phyloP scores from a whole-genome alignment of 2,888 invertebrate species.

The Synergus itoensis region DNA sequence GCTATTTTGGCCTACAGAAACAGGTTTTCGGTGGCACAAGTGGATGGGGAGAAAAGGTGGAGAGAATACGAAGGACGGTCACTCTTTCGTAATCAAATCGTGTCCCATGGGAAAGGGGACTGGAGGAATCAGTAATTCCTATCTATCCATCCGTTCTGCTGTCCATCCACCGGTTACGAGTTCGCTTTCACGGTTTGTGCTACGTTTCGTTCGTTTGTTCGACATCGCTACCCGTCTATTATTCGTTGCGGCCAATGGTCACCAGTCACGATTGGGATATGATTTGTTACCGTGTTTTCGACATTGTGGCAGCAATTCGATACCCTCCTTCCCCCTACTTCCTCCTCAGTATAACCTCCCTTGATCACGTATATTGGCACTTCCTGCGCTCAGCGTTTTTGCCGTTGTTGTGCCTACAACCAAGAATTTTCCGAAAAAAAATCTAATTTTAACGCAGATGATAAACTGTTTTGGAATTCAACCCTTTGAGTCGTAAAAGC shows the following conservation, averaged over 20 bases:
- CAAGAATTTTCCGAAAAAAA: neutral
- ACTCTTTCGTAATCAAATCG: constrained; percentile 73
- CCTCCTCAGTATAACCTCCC: neutral
- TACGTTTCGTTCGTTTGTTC: constrained; percentile 71
- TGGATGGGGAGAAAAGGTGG: constrained; percentile 24
- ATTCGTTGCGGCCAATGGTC: constrained; percentile 72
- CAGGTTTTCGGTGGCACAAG: constrained; percentile 10
- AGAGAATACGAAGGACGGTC: constrained; percentile 53
- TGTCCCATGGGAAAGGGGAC: constrained; percentile 56
- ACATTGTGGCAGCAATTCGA: constrained; percentile 61
- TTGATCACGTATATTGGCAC: constrained; percentile 15
- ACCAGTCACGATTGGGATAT: constrained; percentile 61
- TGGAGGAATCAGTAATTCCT: constrained; percentile 60
- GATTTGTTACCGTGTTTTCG: constrained; percentile 73
- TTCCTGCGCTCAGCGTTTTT: constrained; percentile 1
- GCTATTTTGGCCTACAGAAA: constrained; percentile 1
- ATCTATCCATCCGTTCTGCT: constrained; percentile 58
- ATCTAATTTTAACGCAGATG: neutral
- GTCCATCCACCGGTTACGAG: constrained; percentile 59
- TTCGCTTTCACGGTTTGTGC: constrained; percentile 69
- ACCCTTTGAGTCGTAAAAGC: neutral
- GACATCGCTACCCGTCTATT: constrained; percentile 72
- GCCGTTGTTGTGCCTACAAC: neutral
- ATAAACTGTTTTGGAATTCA: neutral
- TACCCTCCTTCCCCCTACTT: constrained; percentile 4